These are phyloP conservation scores for Grus americana DNA, from an alignment of 2,113 vertebrate species.

Conservation along the genomic window DNA sequence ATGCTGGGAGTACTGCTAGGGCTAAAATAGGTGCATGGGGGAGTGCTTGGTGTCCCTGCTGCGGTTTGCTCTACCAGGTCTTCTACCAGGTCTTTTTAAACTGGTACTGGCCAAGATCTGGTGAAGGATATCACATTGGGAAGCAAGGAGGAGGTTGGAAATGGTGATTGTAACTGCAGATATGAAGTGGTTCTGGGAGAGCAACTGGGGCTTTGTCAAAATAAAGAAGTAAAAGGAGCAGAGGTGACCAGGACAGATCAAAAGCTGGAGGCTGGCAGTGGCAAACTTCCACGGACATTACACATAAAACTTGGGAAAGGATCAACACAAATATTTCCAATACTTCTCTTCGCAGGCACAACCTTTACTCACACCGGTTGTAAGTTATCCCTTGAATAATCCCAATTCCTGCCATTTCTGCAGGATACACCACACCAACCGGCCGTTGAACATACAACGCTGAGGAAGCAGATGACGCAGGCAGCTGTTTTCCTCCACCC, in stretches of 20 bases:
- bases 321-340: background rate
- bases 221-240: background rate
- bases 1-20: background rate
- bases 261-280: background rate
- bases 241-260: background rate
- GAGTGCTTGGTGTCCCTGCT: background rate
- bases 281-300: background rate
- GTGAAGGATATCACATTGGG: background rate
- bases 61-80: background rate
- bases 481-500: background rate
- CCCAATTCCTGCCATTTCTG: background rate
- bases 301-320: background rate
- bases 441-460: accelerated
- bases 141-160: background rate
- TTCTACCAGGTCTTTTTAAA: background rate
- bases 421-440: background rate
- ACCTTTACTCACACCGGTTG: background rate
- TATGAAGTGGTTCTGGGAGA: background rate
- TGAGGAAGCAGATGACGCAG: background rate
- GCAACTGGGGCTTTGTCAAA: background rate
- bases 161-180: background rate
- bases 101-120: background rate
- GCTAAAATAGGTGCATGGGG: background rate
- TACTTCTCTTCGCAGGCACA: background rate
- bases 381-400: background rate